Conservation (phyloP, 2,113 vertebrate genomes). For the Chloebia gouldiae region DNA sequence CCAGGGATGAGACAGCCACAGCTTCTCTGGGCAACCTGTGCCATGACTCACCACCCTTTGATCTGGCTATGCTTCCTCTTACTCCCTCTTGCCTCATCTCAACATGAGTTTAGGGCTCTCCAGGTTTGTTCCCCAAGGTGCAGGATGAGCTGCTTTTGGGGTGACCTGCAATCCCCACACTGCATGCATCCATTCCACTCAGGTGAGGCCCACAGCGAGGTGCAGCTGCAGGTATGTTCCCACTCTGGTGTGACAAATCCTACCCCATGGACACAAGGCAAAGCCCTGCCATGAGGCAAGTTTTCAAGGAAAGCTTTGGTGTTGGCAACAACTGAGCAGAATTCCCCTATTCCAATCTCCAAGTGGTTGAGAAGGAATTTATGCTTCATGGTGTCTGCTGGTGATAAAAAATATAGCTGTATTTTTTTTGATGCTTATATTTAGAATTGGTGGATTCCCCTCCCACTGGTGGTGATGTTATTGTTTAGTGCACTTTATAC, state of each 20-base stretch:
- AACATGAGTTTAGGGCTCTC: neutral
- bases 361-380: neutral
- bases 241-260: neutral
- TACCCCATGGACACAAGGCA: neutral
- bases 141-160: neutral
- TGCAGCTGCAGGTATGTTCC: neutral
- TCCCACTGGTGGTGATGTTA: neutral
- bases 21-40: neutral
- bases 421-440: neutral
- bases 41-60: neutral
- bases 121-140: neutral
- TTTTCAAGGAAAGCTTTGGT: neutral
- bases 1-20: neutral
- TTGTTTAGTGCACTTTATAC: conserved; percentile 26
- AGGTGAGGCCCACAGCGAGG: neutral
- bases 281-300: neutral
- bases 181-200: neutral
- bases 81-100: neutral
- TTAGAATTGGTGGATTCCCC: neutral
- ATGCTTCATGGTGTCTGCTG: neutral
- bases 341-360: neutral
- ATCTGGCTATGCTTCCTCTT: neutral
- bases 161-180: neutral
- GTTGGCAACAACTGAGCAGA: neutral
- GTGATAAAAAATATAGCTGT: neutral